Conservation (phyloP, 1,140 invertebrate genomes). For the Agraylea sexmaculata region DNA sequence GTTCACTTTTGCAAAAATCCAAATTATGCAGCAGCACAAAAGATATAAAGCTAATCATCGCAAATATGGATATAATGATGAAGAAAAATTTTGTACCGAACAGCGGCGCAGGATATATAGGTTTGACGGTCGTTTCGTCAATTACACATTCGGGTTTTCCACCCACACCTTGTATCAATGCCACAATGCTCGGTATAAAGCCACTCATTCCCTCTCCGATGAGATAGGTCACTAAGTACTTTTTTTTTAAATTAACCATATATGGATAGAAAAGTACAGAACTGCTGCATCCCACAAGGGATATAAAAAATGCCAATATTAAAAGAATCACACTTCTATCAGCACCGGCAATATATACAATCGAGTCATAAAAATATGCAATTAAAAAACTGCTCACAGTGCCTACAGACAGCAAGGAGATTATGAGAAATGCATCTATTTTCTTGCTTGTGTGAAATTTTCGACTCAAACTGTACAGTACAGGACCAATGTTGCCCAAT, state of each 20-base stretch:
- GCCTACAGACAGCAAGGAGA: slow-evolving; percentile 52
- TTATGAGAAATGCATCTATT: slow-evolving; percentile 51
- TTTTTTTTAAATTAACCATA: slow-evolving; percentile 66
- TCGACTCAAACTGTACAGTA: slow-evolving; percentile 46
- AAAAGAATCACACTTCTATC: slow-evolving; percentile 62
- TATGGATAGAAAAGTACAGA: slow-evolving; percentile 86
- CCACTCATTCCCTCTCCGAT: slow-evolving; percentile 73
- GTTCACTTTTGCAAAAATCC: slow-evolving; percentile 30
- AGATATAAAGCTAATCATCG: slow-evolving; percentile 43
- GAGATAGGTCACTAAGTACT: slow-evolving; percentile 54
- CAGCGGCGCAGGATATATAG: slow-evolving; percentile 37
- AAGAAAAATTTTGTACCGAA: slow-evolving; percentile 59
- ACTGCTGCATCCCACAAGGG: slow-evolving; percentile 84
- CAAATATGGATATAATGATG: slow-evolving; percentile 47
- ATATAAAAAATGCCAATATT: slow-evolving; percentile 61
- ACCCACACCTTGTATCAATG: slow-evolving; percentile 70
- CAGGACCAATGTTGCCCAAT: slow-evolving; percentile 72
- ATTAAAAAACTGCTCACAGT: slow-evolving; percentile 53
- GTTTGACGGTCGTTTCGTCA: slow-evolving; percentile 21
- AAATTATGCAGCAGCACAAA: slow-evolving; percentile 45
- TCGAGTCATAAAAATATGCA: slow-evolving; percentile 60
- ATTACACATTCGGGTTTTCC: slow-evolving; percentile 45
- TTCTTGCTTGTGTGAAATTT: slow-evolving; percentile 38
- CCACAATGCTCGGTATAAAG: slow-evolving; percentile 71
- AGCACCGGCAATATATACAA: slow-evolving; percentile 41